These are phyloP conservation scores for Channa maculata DNA, from an alignment of 2,113 vertebrate genomes.

Conservation along the genomic window DNA sequence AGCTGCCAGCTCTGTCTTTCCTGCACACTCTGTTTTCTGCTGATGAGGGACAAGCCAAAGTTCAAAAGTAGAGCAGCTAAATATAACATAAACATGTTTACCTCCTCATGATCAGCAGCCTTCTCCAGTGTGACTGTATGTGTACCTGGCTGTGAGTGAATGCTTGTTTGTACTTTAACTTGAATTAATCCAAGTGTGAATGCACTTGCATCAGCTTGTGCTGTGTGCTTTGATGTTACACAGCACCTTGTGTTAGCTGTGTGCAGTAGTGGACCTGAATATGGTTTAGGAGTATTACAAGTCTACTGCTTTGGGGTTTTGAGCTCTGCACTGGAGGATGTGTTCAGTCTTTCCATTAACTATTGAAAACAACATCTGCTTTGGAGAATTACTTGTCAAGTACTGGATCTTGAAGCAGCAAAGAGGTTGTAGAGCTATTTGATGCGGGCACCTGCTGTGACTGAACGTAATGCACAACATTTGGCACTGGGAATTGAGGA, in stretches of 20 bases:
- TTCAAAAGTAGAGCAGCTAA: slow-evolving; percentile 53
- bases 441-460: background rate
- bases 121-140: background rate
- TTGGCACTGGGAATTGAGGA: slow-evolving; percentile 1
- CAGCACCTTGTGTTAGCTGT: slow-evolving; percentile 1
- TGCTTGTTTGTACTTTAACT: slow-evolving; percentile 6
- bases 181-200: background rate
- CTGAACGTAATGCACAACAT: slow-evolving; percentile 9
- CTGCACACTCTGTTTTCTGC: slow-evolving; percentile 28
- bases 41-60: slow-evolving; percentile 34
- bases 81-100: slow-evolving; percentile 42
- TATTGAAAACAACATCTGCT: slow-evolving; percentile 69
- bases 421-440: slow-evolving; percentile 28
- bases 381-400: slow-evolving; percentile 44
- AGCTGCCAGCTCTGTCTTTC: slow-evolving; percentile 37
- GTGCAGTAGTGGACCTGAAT: slow-evolving; percentile 8
- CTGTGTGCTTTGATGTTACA: slow-evolving; percentile 9
- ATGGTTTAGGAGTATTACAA: slow-evolving; percentile 9
- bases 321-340: slow-evolving; percentile 17
- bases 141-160: background rate
- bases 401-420: slow-evolving; percentile 18
- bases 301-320: slow-evolving; percentile 38
- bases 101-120: slow-evolving; percentile 6
- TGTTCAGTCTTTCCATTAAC: slow-evolving; percentile 58
- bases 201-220: background rate